These are phyloP conservation scores for Eubucco bourcierii DNA, from an alignment of 2,113 vertebrate genomes.

Conservation along the genomic window DNA sequence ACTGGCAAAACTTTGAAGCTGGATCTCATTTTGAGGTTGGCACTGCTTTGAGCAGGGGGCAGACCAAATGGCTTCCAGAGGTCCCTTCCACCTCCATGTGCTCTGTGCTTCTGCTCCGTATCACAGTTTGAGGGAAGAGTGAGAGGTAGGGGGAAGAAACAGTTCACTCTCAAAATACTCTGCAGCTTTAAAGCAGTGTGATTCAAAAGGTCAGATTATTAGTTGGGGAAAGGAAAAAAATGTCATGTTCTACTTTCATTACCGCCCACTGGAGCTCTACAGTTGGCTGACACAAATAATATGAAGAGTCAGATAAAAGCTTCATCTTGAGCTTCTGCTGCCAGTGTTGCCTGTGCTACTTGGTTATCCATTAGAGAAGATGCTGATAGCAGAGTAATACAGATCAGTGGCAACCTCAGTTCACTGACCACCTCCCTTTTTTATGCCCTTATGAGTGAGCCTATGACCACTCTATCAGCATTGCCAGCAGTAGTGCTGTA, in stretches of 20 bases:
- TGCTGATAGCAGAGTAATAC: neutral
- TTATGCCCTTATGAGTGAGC: neutral
- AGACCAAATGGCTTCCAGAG: neutral
- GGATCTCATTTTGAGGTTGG: neutral
- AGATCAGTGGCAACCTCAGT: neutral
- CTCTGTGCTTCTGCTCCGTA: neutral
- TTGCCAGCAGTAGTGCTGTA: neutral
- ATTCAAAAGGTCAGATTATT: conserved; percentile 61
- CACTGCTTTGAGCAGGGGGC: neutral
- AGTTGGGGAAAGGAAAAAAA: conserved; percentile 45
- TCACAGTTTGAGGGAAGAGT: neutral
- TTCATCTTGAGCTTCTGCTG: neutral
- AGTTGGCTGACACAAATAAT: neutral
- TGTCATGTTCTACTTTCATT: conserved; percentile 56
- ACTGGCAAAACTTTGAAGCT: neutral
- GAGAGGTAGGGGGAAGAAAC: neutral
- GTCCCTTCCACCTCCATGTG: neutral
- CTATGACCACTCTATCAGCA: neutral
- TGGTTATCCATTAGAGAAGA: neutral
- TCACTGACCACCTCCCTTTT: neutral
- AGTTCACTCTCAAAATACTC: neutral
- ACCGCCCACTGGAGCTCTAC: conserved; percentile 3
- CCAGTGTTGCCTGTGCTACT: neutral
- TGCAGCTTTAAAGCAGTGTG: neutral
- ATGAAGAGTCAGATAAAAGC: neutral